Evolutionary conservation across 2,113 vertebrate genomes (phyloP).

Genomic region (Paracyprichromis sp.): DNA sequence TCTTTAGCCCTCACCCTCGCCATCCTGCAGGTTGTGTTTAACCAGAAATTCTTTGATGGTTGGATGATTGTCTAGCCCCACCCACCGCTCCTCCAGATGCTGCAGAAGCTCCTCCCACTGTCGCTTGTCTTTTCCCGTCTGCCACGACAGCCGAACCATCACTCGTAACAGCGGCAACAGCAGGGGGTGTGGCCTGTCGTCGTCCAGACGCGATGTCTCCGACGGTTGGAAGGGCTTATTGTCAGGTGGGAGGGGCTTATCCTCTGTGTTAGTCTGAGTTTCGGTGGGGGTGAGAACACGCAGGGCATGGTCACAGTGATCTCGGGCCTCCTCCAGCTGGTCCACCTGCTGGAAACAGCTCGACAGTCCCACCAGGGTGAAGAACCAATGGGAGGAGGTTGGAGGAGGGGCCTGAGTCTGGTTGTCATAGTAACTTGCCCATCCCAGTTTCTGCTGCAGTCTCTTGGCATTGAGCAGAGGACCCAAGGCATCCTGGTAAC

Average conservation of each 20-base stretch:
- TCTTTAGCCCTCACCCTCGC: constrained; percentile 27
- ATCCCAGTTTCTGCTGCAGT: constrained; percentile 82
- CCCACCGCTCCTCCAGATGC: constrained; percentile 72
- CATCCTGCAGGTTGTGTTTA: constrained; percentile 76
- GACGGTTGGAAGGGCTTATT: neutral
- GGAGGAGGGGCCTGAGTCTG: constrained; percentile 11
- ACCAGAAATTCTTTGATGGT: constrained; percentile 84
- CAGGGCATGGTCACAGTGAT: constrained; percentile 81
- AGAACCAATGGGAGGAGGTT: constrained; percentile 72
- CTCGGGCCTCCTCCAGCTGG: constrained; percentile 77
- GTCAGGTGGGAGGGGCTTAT: neutral
- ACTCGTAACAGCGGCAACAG: constrained; percentile 80
- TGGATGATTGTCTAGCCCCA: constrained; percentile 68
- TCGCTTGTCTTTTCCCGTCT: constrained; percentile 84
- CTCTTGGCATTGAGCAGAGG: constrained; percentile 81
- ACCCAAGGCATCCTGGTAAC: constrained; percentile 80
- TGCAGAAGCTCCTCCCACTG: constrained; percentile 79
- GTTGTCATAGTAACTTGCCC: constrained; percentile 25
- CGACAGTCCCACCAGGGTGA: constrained; percentile 80
- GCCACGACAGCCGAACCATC: constrained; percentile 85
- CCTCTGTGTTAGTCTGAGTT: constrained; percentile 3
- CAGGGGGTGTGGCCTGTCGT: constrained; percentile 74
- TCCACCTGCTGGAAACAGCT: constrained; percentile 88
- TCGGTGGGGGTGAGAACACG: constrained; percentile 47
- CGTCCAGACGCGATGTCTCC: neutral